Percentiles rank a stretch among this genome's conserved stretches.
These are phyloP conservation scores for Alca torda DNA, from an alignment of 2,797 vertebrate genomes.

Conservation along the genomic window DNA sequence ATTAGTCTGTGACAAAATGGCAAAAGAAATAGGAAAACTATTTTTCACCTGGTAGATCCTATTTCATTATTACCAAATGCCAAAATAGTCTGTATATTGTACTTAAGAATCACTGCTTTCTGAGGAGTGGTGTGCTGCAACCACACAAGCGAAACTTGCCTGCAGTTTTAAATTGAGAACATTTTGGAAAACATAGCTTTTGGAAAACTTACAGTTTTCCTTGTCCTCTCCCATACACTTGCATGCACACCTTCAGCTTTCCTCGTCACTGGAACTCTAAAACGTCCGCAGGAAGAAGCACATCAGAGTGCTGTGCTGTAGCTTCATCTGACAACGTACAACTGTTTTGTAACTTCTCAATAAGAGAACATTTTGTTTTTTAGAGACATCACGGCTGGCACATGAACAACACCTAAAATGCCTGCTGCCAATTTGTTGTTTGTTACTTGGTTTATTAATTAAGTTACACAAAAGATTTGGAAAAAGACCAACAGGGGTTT, in stretches of 20 bases:
- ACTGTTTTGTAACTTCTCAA: slow-evolving; percentile 43
- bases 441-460: slow-evolving; percentile 63
- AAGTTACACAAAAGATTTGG: slow-evolving; percentile 68
- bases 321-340: background rate
- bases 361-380: slow-evolving; percentile 62
- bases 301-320: background rate
- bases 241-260: background rate
- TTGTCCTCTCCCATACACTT: background rate
- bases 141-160: no score
- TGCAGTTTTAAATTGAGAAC: background rate
- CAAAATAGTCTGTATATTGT: background rate
- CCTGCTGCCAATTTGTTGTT: slow-evolving; percentile 61
- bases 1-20: background rate
- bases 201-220: background rate
- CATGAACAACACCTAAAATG: slow-evolving; percentile 62
- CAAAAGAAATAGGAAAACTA: background rate
- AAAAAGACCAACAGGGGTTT: background rate
- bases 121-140: background rate
- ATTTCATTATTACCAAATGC: background rate
- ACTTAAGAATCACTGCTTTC: background rate
- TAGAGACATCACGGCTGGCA: slow-evolving; percentile 45
- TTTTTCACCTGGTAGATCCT: background rate
- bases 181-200: background rate
- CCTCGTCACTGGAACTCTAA: background rate
- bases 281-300: background rate